Conservation (phyloP, 2,888 invertebrate species). For the Caenorhabditis imperialis region DNA sequence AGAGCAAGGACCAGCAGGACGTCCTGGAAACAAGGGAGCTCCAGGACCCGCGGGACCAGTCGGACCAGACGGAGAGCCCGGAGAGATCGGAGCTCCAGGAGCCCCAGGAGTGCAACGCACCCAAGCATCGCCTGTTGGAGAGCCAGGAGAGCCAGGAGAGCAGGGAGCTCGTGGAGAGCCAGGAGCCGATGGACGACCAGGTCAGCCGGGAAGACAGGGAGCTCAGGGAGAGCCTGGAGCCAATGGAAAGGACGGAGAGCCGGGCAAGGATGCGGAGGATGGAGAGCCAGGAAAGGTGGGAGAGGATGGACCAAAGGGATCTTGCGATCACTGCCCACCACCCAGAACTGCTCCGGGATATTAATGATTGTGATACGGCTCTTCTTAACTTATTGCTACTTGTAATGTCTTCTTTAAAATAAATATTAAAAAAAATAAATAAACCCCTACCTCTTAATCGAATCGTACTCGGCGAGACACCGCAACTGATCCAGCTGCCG, state of each 20-base stretch:
- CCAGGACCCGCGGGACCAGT: slow-evolving; percentile 52
- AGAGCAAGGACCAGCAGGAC: slow-evolving; percentile 58
- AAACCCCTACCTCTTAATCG: slow-evolving; percentile 68
- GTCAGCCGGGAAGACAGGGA: slow-evolving; percentile 60
- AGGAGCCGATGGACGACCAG: slow-evolving; percentile 61
- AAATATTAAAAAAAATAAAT: slow-evolving; percentile 10
- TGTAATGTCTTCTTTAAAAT: slow-evolving; percentile 15
- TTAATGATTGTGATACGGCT: slow-evolving; percentile 19
- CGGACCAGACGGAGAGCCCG: slow-evolving; percentile 56
- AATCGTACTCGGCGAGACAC: slow-evolving; percentile 75
- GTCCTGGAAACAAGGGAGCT: slow-evolving; percentile 57
- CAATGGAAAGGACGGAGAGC: slow-evolving; percentile 58
- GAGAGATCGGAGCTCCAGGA: slow-evolving; percentile 57
- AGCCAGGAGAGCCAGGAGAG: slow-evolving; percentile 61
- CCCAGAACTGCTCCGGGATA: slow-evolving; percentile 64
- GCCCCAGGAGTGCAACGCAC: slow-evolving; percentile 49
- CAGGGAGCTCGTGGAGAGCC: slow-evolving; percentile 56
- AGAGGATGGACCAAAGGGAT: slow-evolving; percentile 59
- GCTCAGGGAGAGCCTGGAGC: slow-evolving; percentile 53
- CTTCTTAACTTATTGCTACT: slow-evolving; percentile 27
- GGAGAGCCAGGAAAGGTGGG: slow-evolving; percentile 60
- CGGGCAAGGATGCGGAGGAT: slow-evolving; percentile 57
- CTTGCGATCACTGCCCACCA: slow-evolving; percentile 65
- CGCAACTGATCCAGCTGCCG: slow-evolving; percentile 72
- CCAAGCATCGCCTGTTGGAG: slow-evolving; percentile 58